Conservation (phyloP, 2,113 vertebrate species). For the Motacilla alba region DNA sequence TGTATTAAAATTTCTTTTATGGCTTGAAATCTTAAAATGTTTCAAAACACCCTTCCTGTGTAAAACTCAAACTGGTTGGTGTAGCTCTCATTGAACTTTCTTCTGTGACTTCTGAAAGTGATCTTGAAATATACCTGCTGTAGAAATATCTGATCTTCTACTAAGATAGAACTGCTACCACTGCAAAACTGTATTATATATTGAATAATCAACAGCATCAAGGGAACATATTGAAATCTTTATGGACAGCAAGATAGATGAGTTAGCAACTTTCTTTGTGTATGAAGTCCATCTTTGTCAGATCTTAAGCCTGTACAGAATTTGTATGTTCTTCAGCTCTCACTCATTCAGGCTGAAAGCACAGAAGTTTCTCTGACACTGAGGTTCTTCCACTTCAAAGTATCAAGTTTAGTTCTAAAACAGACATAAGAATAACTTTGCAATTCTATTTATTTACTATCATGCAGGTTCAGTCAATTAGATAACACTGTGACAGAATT, state of each 20-base stretch:
- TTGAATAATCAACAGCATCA: background rate
- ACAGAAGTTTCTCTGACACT: background rate
- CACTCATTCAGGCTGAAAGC: background rate
- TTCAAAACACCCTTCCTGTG: background rate
- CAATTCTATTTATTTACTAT: too few species aligned
- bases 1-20: background rate
- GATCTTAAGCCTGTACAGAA: background rate
- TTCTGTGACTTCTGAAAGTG: background rate
- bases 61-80: background rate
- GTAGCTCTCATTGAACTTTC: background rate
- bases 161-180: background rate
- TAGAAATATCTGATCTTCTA: background rate
- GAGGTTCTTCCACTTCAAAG: background rate
- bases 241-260: background rate
- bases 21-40: background rate
- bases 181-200: background rate
- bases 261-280: background rate
- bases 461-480: background rate
- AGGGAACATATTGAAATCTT: background rate
- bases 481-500: background rate
- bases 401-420: background rate
- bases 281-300: background rate
- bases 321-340: background rate
- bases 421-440: background rate
- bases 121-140: background rate